A percentile compares a stretch with the other conserved stretches of the same genome.
phyloP scores from a whole-genome alignment of 2,797 vertebrate genomes.

The Phataginus tricuspis region DNA sequence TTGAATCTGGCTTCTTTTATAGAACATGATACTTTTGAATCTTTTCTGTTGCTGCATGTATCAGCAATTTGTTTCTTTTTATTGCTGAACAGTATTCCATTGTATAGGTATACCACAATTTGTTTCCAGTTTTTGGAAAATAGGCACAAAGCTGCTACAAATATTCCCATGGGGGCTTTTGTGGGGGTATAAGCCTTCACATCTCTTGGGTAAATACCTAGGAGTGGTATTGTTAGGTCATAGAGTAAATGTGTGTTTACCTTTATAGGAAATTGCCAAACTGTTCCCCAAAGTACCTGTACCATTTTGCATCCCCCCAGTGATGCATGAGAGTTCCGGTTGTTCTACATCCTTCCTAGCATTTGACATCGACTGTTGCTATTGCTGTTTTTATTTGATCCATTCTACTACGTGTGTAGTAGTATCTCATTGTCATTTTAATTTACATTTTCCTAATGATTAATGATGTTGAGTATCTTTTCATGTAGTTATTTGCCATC shows the following conservation, averaged over 20 bases:
- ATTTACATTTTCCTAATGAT: slow-evolving; percentile 42
- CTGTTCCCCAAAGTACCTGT: not conserved
- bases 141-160: not conserved
- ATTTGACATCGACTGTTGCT: not conserved
- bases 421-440: not conserved
- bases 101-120: not conserved
- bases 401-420: not conserved
- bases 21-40: not conserved
- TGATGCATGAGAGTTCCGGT: not conserved
- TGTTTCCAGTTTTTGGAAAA: not conserved
- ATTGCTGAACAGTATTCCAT: not conserved
- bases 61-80: not conserved
- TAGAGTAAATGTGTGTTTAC: not conserved
- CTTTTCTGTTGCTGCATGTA: not conserved
- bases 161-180: not conserved
- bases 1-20: slow-evolving; percentile 10
- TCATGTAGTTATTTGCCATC: not conserved
- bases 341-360: not conserved
- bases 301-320: not conserved
- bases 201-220: slow-evolving; percentile 14
- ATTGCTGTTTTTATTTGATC: not conserved
- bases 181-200: not conserved
- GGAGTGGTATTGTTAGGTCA: not conserved
- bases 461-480: not conserved
- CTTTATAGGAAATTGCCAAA: slow-evolving; percentile 32